A percentile compares a stretch with the other conserved stretches of the same genome.
Evolutionary conservation across 2,888 invertebrate species (phyloP).

Genomic region (Melipona beecheii): DNA sequence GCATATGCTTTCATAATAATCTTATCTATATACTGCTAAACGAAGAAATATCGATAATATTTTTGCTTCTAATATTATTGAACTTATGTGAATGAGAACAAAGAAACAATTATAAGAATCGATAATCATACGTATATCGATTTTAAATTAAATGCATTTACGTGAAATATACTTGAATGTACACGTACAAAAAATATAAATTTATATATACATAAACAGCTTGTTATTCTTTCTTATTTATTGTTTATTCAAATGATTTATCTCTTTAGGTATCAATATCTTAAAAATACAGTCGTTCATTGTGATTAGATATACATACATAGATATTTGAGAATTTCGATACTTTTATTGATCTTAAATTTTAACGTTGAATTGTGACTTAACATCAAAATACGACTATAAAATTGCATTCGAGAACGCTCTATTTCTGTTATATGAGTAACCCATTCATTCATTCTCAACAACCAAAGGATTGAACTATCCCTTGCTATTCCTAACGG

Average conservation of each 20-base stretch:
- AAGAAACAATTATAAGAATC: background rate
- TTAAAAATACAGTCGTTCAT: background rate
- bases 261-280: background rate
- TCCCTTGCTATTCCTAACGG: conserved; percentile 41
- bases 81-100: background rate
- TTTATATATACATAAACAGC: background rate
- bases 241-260: background rate
- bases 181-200: background rate
- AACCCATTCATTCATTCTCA: conserved; percentile 22
- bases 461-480: conserved; percentile 26
- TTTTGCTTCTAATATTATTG: background rate
- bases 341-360: background rate
- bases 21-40: background rate
- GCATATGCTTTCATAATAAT: background rate
- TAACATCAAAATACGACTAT: background rate
- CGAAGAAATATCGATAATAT: background rate
- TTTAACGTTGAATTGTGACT: background rate
- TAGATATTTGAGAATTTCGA: background rate
- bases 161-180: background rate
- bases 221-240: background rate
- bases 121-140: background rate
- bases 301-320: background rate
- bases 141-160: background rate
- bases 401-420: conserved; percentile 9
- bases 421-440: background rate